Base-by-base conservation (phyloP, 2,797 vertebrate genomes). In the Peromyscus melanophrys region DNA sequence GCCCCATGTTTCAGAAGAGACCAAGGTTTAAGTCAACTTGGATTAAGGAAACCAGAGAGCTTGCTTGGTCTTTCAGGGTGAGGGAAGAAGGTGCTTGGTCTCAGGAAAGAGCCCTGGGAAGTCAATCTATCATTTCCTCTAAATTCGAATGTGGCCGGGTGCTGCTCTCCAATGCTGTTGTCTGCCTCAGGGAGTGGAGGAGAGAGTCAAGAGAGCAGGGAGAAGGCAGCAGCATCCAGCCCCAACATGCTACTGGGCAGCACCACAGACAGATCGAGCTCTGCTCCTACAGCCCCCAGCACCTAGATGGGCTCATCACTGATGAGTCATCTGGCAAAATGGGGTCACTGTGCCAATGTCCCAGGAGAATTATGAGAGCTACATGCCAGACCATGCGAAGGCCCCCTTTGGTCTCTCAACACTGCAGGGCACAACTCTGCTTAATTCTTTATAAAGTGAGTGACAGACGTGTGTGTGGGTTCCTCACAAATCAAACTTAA, bases 61-160 rank as follows among this genome's bases (percentile, higher is more conserved):
- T 55, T 5, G 3, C 6, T 49, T 12, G 37, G 43, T n/a, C 78
- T 94, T 86, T 16, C 23, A 27, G 2, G 1, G 1, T 21, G 55
- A 89, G 61, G 87, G 61, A 59, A 52, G 13, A 88, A n/a, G 7
- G 2, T 52, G 25, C 63, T 71, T 0, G 0, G 29, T 31, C 40
- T 61, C 21, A 61, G 77, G 61, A 49, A 46, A 71, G 55, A 67
- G 4, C 21, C 0, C 0, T 0, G 0, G 37, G 6, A 59, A 57
- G 37, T 43, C 3, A 1, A 1, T n/a, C 37, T 29, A 12, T 0
- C 37, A 14, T 3, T 19, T 49, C 73, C 73, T 37, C 27, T 46
- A 17, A 43, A 11, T 1, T 17, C 1, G 61, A 16, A 3, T 0
- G 6, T 43, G 59, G 29, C 12, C 1, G 2, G 2, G 0, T 46